Evolutionary conservation across 1,140 invertebrate genomes (phyloP), one percentile per base, ranked within the genome.

Genomic region (Berghia stephanieae): DNA sequence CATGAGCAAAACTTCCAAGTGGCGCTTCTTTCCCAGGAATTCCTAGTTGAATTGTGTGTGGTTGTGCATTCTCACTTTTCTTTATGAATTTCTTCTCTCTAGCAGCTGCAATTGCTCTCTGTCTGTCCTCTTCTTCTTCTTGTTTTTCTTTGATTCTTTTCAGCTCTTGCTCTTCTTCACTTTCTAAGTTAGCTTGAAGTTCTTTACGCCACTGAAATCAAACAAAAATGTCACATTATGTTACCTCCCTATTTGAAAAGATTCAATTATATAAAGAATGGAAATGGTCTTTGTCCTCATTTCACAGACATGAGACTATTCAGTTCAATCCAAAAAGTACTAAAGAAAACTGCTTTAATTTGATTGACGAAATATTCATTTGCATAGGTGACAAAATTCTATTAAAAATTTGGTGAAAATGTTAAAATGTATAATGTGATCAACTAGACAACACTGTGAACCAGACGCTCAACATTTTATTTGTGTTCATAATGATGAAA

Each of bases 131-230:
- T 46, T 83, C 82, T 36, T 81, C 79, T 34, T 80, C 81, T 71
- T 86, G 84, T 60, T 83, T 77, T 13, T 80, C 67, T 66, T 76
- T 80, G 52, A 87, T 76, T 16, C 77, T 79, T 63, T 83, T 83
- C 71, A 81, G 75, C 79, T 84, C 77, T 36, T 85, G 81, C 44
- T 77, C 78, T 74, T 88, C 83, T 52, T 87, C 84, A 36, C 82
- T 79, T 57, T 84, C 83, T 69, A 86, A 73, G 8, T 83, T 75
- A 44, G 66, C 44, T 46, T 87, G 86, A 13, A 88, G 75, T 46
- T 88, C 86, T 75, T 88, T 88, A 34, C 86, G 79, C 86, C 86
- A 88, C 86, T 88, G 80, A 34, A 81, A 80, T 73, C 68, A 34
- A 57, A 44, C 60, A 79, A n/a, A 60, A 57, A 71, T 49, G 43